These are phyloP conservation scores for Felis chaus DNA, from an alignment of 2,113 vertebrate genomes.

Conservation along the genomic window DNA sequence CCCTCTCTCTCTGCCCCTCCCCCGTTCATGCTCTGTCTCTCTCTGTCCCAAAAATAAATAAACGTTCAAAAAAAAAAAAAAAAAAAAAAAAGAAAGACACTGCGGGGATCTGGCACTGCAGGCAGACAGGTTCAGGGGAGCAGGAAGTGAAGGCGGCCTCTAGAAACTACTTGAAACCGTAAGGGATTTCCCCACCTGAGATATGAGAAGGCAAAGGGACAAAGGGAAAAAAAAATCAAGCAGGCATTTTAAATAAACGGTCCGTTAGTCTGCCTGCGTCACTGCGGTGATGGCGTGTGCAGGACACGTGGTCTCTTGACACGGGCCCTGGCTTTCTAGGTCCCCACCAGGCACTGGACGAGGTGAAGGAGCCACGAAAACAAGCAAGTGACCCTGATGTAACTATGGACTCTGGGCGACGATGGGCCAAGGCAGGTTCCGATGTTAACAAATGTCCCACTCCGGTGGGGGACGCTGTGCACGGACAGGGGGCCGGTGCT, in stretches of 20 bases:
- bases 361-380: neutral
- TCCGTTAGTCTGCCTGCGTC: rapidly evolving
- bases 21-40: too few species aligned
- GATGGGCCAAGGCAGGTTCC: rapidly evolving
- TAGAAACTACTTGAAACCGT: too few species aligned
- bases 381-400: neutral
- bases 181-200: neutral
- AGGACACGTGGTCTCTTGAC: neutral
- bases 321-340: neutral
- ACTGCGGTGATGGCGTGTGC: rapidly evolving
- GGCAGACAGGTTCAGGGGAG: neutral
- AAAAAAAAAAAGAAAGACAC: neutral
- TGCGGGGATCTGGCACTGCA: neutral
- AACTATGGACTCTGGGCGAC: neutral
- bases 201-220: neutral
- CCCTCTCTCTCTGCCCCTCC: too few species aligned
- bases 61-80: too few species aligned
- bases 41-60: too few species aligned
- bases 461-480: too few species aligned
- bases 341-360: neutral
- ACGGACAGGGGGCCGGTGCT: rapidly evolving
- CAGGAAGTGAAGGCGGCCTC: neutral
- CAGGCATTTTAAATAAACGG: rapidly evolving
- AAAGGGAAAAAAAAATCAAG: neutral
- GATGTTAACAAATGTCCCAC: neutral